These are phyloP conservation scores for Cyrtonyx montezumae DNA, from an alignment of 2,113 vertebrate species.

Conservation along the genomic window DNA sequence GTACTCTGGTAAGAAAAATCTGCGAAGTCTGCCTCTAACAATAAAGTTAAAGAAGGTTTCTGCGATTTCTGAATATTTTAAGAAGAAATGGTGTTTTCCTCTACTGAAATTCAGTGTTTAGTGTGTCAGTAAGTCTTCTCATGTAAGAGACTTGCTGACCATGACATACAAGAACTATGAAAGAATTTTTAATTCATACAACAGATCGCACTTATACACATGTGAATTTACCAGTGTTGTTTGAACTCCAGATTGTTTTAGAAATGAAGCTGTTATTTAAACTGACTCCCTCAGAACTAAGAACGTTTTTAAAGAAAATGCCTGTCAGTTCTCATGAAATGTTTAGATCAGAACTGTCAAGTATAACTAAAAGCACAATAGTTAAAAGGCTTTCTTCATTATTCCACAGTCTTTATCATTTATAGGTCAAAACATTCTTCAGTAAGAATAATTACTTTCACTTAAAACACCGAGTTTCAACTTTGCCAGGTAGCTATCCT, in stretches of 20 bases:
- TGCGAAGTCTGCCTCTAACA: not conserved
- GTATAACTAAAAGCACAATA: slow-evolving; percentile 41
- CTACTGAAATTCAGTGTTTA: not conserved
- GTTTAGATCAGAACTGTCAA: slow-evolving; percentile 59
- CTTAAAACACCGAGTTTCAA: not conserved
- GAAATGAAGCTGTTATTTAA: slow-evolving; percentile 3
- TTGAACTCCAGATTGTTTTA: slow-evolving; percentile 34
- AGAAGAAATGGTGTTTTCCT: not conserved
- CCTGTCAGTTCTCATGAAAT: slow-evolving; percentile 49
- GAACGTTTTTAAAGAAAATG: not conserved
- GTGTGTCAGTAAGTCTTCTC: not conserved
- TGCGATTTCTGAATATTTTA: not conserved
- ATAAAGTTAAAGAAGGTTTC: not conserved
- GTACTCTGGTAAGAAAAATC: not conserved
- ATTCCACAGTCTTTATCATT: slow-evolving; percentile 31
- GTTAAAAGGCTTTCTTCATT: slow-evolving; percentile 37
- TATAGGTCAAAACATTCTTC: slow-evolving; percentile 37
- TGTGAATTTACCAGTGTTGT: slow-evolving; percentile 7
- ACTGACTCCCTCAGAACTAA: slow-evolving; percentile 33
- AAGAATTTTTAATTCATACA: slow-evolving; percentile 30
- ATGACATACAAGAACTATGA: not conserved
- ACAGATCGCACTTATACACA: not conserved
- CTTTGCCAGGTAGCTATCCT: not conserved
- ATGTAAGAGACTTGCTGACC: not conserved
- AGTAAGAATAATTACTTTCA: slow-evolving; percentile 21